A percentile compares a stretch with the other conserved stretches of the same genome.
Evolutionary conservation across 2,113 vertebrate species (phyloP).

Genomic region (Gallinago undulata): DNA sequence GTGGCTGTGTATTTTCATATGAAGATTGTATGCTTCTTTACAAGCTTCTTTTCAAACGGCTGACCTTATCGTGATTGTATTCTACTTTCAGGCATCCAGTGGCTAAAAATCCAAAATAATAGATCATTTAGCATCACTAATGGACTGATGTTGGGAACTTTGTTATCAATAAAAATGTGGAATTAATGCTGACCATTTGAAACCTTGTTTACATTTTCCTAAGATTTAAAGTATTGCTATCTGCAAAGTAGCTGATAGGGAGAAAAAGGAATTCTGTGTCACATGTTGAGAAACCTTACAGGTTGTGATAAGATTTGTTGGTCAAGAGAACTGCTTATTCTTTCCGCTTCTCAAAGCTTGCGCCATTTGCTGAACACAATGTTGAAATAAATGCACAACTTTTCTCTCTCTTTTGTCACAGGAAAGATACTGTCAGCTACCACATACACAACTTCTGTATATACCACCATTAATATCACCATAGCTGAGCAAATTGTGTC

Average conservation of each 20-base stretch:
- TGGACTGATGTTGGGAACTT: background rate
- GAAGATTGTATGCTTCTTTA: background rate
- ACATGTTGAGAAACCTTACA: background rate
- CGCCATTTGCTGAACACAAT: background rate
- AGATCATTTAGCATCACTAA: background rate
- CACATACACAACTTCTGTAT: background rate
- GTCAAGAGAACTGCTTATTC: background rate
- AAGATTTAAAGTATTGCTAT: background rate
- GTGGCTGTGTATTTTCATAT: background rate
- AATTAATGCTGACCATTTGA: background rate
- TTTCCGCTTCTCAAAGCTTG: background rate
- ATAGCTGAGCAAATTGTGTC: slow-evolving; percentile 77
- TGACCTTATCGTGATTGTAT: background rate
- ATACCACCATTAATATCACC: slow-evolving; percentile 50
- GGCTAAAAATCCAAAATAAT: background rate
- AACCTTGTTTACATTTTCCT: background rate
- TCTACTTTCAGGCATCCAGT: background rate
- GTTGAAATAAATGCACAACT: background rate
- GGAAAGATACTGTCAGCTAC: slow-evolving; percentile 14
- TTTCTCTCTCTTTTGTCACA: slow-evolving; percentile 26
- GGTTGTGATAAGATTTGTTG: background rate
- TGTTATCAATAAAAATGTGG: background rate
- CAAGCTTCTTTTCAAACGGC: background rate
- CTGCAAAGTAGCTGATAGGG: background rate
- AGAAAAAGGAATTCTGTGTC: background rate